These are phyloP conservation scores for Spilosoma lubricipeda DNA, from an alignment of 2,888 invertebrate genomes.

Conservation along the genomic window DNA sequence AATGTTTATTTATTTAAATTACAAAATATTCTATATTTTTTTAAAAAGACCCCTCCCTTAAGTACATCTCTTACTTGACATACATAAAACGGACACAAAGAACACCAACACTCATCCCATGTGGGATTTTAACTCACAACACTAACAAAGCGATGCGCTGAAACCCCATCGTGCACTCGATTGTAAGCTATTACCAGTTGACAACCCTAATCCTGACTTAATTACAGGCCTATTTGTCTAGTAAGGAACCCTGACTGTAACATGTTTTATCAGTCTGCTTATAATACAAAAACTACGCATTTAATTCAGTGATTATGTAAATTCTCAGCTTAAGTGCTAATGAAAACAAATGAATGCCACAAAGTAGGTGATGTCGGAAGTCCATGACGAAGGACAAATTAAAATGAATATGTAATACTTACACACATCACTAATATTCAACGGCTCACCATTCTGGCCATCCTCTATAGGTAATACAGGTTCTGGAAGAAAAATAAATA, in stretches of 20 bases:
- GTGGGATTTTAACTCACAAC: no score
- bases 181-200: no score
- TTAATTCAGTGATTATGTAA: background rate
- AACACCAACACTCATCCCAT: no score
- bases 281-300: background rate
- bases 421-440: constrained; percentile 93
- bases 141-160: no score
- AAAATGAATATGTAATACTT: constrained; percentile 83
- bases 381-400: background rate
- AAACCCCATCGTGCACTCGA: no score
- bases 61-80: background rate
- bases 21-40: no score
- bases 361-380: background rate
- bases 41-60: no score
- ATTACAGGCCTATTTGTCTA: no score
- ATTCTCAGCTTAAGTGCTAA: background rate
- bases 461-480: constrained; percentile 41
- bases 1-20: no score
- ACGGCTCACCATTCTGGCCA: constrained; percentile 79
- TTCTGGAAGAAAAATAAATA: constrained; percentile 43
- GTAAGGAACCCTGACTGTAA: no score
- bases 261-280: background rate
- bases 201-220: no score
- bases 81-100: no score
- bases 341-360: background rate